phyloP scores from a whole-genome alignment of 2,113 vertebrate genomes.

The Rhodinocichla rosea region DNA sequence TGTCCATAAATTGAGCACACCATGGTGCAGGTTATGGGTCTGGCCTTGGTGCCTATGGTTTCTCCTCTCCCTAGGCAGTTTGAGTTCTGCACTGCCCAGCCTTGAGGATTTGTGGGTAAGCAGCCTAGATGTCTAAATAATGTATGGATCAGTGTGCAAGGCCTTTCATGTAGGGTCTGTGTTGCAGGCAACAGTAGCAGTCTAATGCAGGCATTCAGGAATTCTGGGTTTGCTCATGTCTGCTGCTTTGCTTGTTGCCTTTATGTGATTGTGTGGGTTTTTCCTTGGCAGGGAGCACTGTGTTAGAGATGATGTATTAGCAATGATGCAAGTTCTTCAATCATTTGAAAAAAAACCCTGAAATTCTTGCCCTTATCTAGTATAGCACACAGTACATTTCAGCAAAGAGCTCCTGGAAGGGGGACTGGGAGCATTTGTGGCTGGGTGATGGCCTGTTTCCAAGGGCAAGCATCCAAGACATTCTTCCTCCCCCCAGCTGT shows the following conservation, averaged over 20 bases:
- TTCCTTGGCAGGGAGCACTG: neutral
- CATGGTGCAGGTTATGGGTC: neutral
- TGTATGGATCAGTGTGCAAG: neutral
- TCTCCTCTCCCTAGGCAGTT: neutral
- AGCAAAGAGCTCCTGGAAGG: neutral
- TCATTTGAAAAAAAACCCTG: neutral
- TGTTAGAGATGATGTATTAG: constrained; percentile 35
- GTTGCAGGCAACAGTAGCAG: constrained; percentile 25
- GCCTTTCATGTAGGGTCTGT: neutral
- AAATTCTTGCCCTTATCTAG: constrained; percentile 46
- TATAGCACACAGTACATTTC: neutral
- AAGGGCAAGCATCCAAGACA: fast-evolving
- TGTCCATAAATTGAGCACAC: neutral
- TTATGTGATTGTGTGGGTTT: constrained; percentile 22
- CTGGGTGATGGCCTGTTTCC: neutral
- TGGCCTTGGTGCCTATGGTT: neutral
- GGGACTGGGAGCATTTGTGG: neutral
- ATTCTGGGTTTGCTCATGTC: constrained; percentile 43
- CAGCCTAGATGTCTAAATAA: neutral
- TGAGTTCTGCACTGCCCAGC: neutral
- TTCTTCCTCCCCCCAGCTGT: neutral
- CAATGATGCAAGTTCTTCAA: constrained; percentile 4
- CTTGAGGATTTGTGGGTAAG: neutral
- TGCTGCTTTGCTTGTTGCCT: constrained; percentile 7
- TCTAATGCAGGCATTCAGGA: neutral